Evolutionary conservation across 1,140 invertebrate genomes (phyloP).

Genomic region (Nautilus pompilius): DNA sequence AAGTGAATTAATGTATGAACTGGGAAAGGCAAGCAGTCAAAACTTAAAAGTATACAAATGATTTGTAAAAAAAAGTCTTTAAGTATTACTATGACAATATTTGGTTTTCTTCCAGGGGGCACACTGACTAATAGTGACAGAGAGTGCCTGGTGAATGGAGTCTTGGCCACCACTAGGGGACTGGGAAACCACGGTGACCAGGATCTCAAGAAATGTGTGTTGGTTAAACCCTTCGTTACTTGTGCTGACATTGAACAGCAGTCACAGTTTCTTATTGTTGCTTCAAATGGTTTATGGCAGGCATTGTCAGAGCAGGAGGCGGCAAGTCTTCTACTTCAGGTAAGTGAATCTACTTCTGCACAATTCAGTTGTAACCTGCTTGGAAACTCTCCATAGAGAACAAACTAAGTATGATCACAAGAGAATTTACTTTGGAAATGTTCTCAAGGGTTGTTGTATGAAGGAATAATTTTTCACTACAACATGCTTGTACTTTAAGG

Average conservation of each 20-base stretch:
- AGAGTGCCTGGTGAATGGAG: constrained; percentile 47
- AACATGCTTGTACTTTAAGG: no score
- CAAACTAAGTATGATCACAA: no score
- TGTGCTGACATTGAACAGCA: constrained; percentile 44
- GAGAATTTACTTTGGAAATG: no score
- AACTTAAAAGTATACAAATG: no score
- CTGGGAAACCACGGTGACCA: constrained; percentile 55
- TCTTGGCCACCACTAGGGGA: constrained; percentile 45
- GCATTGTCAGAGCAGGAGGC: constrained; percentile 48
- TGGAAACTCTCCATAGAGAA: no score
- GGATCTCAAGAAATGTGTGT: constrained; percentile 42
- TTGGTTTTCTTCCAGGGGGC: constrained; percentile 33
- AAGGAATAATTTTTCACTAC: no score
- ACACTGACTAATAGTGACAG: constrained; percentile 39
- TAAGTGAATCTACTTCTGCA: constrained; percentile 14
- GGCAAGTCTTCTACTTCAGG: constrained; percentile 42
- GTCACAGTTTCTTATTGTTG: constrained; percentile 51
- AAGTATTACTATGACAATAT: no score
- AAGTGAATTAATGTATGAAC: no score
- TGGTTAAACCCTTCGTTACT: constrained; percentile 38
- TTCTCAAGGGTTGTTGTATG: no score
- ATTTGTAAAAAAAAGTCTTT: neutral
- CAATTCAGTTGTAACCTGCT: no score
- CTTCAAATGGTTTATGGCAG: constrained; percentile 50
- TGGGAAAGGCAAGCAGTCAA: no score